phyloP scores from a whole-genome alignment of 2,113 vertebrate genomes.

The Cinclus cinclus region DNA sequence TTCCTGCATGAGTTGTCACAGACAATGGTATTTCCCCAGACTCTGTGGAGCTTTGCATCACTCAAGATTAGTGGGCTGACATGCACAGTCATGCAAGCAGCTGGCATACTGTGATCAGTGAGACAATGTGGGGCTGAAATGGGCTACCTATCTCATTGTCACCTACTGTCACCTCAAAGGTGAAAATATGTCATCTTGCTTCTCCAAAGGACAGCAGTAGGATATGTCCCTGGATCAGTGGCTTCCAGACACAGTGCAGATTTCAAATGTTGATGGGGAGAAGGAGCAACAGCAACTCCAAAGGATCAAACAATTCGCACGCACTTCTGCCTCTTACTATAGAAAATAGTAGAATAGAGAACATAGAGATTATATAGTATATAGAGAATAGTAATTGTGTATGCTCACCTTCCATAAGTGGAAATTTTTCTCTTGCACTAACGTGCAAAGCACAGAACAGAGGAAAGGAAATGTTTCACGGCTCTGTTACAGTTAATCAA shows the following conservation, averaged over 20 bases:
- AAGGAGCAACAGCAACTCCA: neutral
- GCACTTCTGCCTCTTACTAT: neutral
- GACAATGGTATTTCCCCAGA: constrained; percentile 25
- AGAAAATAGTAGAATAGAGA: neutral
- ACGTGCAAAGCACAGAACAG: neutral
- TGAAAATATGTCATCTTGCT: constrained; percentile 1
- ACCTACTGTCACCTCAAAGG: neutral
- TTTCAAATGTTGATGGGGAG: neutral
- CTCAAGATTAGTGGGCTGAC: constrained; percentile 6
- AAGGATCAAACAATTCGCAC: neutral
- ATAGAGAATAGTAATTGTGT: neutral
- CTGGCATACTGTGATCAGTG: constrained; percentile 11
- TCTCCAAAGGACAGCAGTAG: neutral
- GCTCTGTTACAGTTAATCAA: neutral
- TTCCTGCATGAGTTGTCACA: constrained; percentile 58
- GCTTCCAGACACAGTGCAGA: neutral
- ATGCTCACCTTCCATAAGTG: neutral
- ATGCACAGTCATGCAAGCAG: neutral
- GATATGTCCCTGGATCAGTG: neutral
- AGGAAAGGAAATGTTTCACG: constrained; percentile 2
- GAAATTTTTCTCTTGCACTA: constrained; percentile 25
- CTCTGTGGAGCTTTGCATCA: neutral
- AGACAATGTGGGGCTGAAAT: neutral
- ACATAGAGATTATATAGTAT: neutral
- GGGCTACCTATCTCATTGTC: neutral